Conservation (phyloP, 2,888 invertebrate species). For the Sesia bembeciformis region DNA sequence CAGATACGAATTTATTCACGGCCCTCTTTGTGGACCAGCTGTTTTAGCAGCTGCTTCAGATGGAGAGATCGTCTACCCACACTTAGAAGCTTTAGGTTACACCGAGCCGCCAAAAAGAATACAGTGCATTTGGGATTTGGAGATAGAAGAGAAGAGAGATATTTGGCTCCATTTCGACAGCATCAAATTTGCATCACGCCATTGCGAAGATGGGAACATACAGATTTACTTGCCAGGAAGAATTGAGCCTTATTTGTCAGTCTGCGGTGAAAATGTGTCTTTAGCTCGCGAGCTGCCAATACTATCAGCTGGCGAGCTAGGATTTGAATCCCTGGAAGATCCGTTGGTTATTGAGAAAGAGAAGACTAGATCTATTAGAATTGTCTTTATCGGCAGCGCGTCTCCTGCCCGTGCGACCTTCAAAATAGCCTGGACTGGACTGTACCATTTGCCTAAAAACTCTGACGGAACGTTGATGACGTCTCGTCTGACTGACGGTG, state of each 20-base stretch:
- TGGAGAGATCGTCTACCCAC: slow-evolving; percentile 91
- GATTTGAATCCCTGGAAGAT: slow-evolving; percentile 73
- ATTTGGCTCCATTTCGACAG: slow-evolving; percentile 91
- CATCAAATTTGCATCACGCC: slow-evolving; percentile 87
- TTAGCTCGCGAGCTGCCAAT: slow-evolving; percentile 86
- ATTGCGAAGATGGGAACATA: slow-evolving; percentile 89
- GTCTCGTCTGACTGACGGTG: slow-evolving; percentile 79
- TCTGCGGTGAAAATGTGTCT: slow-evolving; percentile 91
- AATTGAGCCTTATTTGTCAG: slow-evolving; percentile 83
- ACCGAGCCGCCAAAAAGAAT: slow-evolving; percentile 80
- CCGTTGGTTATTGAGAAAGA: slow-evolving; percentile 74
- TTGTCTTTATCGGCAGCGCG: slow-evolving; percentile 83
- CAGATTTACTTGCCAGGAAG: slow-evolving; percentile 85
- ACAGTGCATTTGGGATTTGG: slow-evolving; percentile 87
- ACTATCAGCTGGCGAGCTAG: slow-evolving; percentile 84
- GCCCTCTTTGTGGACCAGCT: slow-evolving; percentile 90
- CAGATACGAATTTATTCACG: slow-evolving; percentile 91
- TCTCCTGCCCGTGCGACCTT: slow-evolving; percentile 89
- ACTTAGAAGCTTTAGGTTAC: slow-evolving; percentile 84
- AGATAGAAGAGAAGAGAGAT: slow-evolving; percentile 87
- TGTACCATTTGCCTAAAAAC: slow-evolving; percentile 89
- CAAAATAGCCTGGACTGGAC: slow-evolving; percentile 92
- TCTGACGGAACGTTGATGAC: slow-evolving; percentile 86
- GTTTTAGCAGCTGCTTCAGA: slow-evolving; percentile 85
- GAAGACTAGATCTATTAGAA: slow-evolving; percentile 78